These are phyloP conservation scores for Drosophila sulfurigaster DNA, from an alignment of 1,140 invertebrate species.

Conservation along the genomic window DNA sequence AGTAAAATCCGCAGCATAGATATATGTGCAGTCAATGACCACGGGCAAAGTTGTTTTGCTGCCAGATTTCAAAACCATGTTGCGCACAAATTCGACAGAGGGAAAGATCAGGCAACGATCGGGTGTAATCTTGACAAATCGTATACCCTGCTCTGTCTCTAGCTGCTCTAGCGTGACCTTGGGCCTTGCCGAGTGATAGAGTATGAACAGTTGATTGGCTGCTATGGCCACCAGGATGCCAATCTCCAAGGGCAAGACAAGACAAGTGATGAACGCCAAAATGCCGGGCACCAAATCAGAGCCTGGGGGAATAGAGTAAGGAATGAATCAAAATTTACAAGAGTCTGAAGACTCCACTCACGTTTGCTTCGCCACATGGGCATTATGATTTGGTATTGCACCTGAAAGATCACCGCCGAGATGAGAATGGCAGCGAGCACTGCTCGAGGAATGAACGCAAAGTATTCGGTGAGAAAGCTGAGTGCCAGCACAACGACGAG, in stretches of 20 bases:
- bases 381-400: conserved; percentile 92
- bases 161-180: conserved; percentile 92
- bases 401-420: conserved; percentile 93
- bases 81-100: conserved; percentile 93
- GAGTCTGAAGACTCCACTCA: conserved; percentile 75
- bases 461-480: conserved; percentile 91
- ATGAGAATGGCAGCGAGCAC: conserved; percentile 92
- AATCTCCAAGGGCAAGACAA: conserved; percentile 93
- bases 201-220: conserved; percentile 93
- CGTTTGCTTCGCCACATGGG: conserved; percentile 93
- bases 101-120: conserved; percentile 95
- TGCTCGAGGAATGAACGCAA: conserved; percentile 92
- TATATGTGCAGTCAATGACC: conserved; percentile 93
- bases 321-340: no score
- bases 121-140: conserved; percentile 93
- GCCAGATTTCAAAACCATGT: conserved; percentile 92
- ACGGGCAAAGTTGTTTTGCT: conserved; percentile 89
- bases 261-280: conserved; percentile 94
- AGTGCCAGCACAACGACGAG: conserved; percentile 90
- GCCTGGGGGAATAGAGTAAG: conserved; percentile 87
- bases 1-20: conserved; percentile 93
- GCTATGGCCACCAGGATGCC: conserved; percentile 95
- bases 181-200: conserved; percentile 95
- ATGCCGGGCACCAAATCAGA: conserved; percentile 93
- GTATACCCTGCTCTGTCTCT: conserved; percentile 87